Base-by-base conservation (phyloP, 2,888 invertebrate genomes). In the Eupithecia inturbata region DNA sequence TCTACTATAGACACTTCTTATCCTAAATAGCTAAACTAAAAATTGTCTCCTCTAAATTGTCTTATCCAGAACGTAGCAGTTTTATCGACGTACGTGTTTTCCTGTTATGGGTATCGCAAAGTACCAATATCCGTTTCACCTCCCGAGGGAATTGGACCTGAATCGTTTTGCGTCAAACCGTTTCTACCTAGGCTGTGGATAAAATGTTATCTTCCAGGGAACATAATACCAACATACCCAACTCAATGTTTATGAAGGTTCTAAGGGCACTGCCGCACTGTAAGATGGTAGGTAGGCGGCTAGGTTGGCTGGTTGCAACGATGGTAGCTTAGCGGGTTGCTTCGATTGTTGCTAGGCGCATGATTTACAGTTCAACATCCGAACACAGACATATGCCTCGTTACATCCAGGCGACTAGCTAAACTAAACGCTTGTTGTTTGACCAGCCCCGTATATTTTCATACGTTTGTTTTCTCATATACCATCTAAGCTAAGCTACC, bases 91-190 rank as follows among this genome's bases (percentile, higher is more conserved):
- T 57, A 57, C 57, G 57, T 57, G 14, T 57, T 26, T 57, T 57
- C 57, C 57, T 57, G 57, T 57, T 57, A 57, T 57, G 57, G 57
- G 57, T 57, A 57, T 53, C n/a, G 57, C 57, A 57, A 31, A 62
- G 62, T 31, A 31, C 62, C 62, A 62, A 31, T 31, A 62, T 31
- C 28, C 62, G 62, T 31, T 57, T 57, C 26, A 62, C 62, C 31
- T 19, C 62, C 19, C 62, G 16, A 19, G 62, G 62, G 62, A 19
- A 62, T 62, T 62, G 62, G 31, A 62, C 16, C 22, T 62, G 28
- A 31, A 31, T 19, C 57, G 57, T 57, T 62, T 62, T 62, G 19
- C 31, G 62, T 26, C 12, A 14, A 57, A 26, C 14, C 26, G 10
- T 53, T 57, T 57, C 57, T 57, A 57, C 53, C 53, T 26, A 57